Percentiles rank a stretch among this genome's conserved stretches.
These are phyloP conservation scores for Oxygymnocypris stewartii DNA, from an alignment of 2,113 vertebrate genomes.

Conservation along the genomic window DNA sequence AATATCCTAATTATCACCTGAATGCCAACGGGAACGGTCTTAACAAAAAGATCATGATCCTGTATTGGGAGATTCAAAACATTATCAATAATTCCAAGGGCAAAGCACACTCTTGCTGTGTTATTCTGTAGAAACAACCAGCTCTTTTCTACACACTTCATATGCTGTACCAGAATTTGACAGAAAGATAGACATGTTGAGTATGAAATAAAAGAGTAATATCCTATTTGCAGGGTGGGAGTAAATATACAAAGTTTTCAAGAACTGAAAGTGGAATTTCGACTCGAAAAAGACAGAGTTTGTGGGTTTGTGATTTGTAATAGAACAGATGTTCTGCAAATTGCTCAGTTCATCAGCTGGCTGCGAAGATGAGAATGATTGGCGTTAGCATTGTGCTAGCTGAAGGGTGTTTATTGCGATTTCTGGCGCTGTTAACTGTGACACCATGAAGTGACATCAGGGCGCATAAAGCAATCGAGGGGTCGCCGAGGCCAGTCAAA, in stretches of 20 bases:
- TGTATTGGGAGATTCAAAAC: neutral
- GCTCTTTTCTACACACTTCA: slow-evolving; percentile 26
- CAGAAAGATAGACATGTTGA: slow-evolving; percentile 37
- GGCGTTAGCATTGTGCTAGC: slow-evolving; percentile 51
- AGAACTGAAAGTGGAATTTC: slow-evolving; percentile 26
- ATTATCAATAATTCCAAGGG: slow-evolving; percentile 37
- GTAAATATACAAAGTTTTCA: slow-evolving; percentile 21
- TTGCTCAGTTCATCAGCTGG: slow-evolving; percentile 47
- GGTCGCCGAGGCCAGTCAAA: slow-evolving; percentile 20
- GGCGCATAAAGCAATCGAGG: neutral
- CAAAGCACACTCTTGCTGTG: slow-evolving; percentile 3
- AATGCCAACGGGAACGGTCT: neutral
- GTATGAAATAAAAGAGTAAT: slow-evolving; percentile 32
- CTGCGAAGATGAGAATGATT: slow-evolving; percentile 40
- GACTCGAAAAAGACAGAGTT: slow-evolving; percentile 34
- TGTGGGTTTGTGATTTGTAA: slow-evolving; percentile 43
- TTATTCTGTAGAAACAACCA: slow-evolving; percentile 30
- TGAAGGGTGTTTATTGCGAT: slow-evolving; percentile 54
- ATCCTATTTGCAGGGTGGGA: slow-evolving; percentile 14
- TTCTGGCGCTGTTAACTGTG: slow-evolving; percentile 35
- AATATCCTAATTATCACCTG: slow-evolving; percentile 8
- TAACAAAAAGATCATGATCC: slow-evolving; percentile 3
- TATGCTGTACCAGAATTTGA: slow-evolving; percentile 3
- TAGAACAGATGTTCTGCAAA: slow-evolving; percentile 58
- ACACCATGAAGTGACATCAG: slow-evolving; percentile 22